A percentile compares a stretch with the other conserved stretches of the same genome.
These are phyloP conservation scores for Crotalus horridus DNA, from an alignment of 2,113 vertebrate genomes.

Conservation along the genomic window DNA sequence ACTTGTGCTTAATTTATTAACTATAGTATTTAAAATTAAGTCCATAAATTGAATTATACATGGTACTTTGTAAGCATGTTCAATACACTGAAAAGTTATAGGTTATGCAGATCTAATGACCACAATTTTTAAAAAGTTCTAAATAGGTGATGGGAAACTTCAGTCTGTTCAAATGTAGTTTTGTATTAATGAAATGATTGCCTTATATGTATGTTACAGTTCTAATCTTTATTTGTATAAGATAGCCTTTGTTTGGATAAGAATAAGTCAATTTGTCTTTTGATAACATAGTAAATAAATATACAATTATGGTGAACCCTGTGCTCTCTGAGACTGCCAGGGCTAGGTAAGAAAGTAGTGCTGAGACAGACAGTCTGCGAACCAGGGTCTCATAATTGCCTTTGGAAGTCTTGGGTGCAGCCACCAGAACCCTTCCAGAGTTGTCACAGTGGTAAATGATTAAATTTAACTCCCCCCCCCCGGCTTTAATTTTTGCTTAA, in stretches of 20 bases:
- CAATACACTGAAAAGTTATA: not conserved
- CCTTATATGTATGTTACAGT: not conserved
- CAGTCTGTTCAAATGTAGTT: not conserved
- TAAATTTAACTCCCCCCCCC: not conserved
- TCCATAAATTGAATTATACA: not conserved
- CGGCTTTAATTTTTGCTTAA: not conserved
- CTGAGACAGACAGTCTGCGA: not conserved
- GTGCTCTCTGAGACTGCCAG: not conserved
- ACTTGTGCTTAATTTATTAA: not conserved
- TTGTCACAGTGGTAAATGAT: not conserved
- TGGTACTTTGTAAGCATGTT: not conserved
- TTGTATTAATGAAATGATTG: not conserved
- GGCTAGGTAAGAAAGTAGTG: not conserved
- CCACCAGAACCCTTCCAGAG: not conserved
- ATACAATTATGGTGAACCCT: not conserved
- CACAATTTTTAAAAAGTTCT: not conserved
- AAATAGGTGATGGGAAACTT: not conserved
- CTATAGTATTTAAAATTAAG: not conserved
- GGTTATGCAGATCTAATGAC: not conserved
- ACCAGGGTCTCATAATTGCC: not conserved
- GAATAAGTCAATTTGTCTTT: not conserved
- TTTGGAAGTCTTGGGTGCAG: not conserved
- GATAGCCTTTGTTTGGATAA: slow-evolving; percentile 1
- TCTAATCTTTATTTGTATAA: slow-evolving; percentile 5
- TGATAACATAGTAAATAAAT: not conserved